phyloP scores from a whole-genome alignment of 2,797 vertebrate genomes.

The Mastacembelus armatus region DNA sequence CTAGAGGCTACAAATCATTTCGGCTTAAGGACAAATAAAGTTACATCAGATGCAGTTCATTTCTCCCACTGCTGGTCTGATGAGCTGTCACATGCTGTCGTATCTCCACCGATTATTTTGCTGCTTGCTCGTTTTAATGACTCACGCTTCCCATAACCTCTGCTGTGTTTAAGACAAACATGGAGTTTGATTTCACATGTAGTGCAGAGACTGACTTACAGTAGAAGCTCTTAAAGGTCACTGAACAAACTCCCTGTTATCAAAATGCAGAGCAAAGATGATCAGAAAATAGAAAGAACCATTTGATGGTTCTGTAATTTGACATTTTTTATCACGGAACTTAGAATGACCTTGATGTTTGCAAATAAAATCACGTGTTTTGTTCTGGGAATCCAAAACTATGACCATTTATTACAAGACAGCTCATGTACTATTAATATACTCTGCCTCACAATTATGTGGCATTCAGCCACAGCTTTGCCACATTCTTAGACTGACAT shows the following conservation, averaged over 20 bases:
- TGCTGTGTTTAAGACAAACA: background rate
- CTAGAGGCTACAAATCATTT: too few species aligned
- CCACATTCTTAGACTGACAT: slow-evolving; percentile 5
- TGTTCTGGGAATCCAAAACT: background rate
- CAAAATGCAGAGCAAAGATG: background rate
- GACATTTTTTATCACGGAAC: too few species aligned
- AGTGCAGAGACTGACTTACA: background rate
- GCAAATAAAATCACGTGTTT: background rate
- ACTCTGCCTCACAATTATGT: background rate
- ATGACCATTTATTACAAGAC: background rate
- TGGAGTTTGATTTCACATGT: background rate
- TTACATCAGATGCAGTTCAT: too few species aligned
- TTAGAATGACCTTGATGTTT: too few species aligned
- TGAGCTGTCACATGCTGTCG: slow-evolving; percentile 23
- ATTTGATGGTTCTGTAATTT: too few species aligned
- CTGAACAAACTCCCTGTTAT: background rate
- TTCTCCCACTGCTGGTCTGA: too few species aligned
- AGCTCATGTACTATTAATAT: slow-evolving; percentile 1
- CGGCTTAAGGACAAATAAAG: too few species aligned
- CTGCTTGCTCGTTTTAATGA: background rate
- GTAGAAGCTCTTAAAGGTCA: too few species aligned
- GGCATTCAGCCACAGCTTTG: slow-evolving; percentile 10
- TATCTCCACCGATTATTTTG: background rate
- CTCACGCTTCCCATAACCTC: background rate
- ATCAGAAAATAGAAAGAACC: background rate